A percentile compares a stretch with the other conserved stretches of the same genome.
These are phyloP conservation scores for Hydrozoanthus tunicans DNA, from an alignment of 64 coral and sea anemone genomes.

Conservation along the genomic window DNA sequence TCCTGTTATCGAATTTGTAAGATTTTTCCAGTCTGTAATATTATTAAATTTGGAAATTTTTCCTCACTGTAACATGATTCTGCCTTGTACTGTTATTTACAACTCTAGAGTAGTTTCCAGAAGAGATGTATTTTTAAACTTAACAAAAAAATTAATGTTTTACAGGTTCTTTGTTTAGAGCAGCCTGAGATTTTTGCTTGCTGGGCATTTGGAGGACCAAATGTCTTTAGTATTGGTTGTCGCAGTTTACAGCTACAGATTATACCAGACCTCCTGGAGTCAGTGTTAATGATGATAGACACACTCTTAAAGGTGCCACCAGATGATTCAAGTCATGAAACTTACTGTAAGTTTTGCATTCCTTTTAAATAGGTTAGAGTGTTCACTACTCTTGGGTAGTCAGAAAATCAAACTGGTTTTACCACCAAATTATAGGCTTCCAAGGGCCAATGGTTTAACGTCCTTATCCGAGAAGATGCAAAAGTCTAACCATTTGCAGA, in stretches of 20 bases:
- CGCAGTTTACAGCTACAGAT: not conserved
- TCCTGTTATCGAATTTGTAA: no score
- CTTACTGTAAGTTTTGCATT: not conserved
- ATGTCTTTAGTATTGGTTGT: slow-evolving; percentile 35
- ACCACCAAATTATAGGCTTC: no score
- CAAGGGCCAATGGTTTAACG: no score
- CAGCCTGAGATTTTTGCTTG: slow-evolving; percentile 26
- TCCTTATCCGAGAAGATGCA: no score
- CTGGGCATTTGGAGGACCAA: slow-evolving; percentile 38
- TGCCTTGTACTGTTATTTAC: no score
- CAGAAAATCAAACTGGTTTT: no score
- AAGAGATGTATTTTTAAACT: no score
- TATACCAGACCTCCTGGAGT: not conserved
- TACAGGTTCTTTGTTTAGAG: slow-evolving; percentile 26
- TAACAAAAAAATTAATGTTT: not conserved
- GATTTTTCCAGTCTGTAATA: no score
- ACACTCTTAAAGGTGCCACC: not conserved
- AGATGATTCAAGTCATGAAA: not conserved
- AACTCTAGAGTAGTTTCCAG: no score
- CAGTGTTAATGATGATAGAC: not conserved
- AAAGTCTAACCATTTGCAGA: no score
- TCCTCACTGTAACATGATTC: no score
- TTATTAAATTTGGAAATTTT: no score
- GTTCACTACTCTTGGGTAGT: not conserved
- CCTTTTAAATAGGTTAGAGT: not conserved